Base-by-base conservation (phyloP, 2,797 vertebrate species). In the Amphiprion clarkii region DNA sequence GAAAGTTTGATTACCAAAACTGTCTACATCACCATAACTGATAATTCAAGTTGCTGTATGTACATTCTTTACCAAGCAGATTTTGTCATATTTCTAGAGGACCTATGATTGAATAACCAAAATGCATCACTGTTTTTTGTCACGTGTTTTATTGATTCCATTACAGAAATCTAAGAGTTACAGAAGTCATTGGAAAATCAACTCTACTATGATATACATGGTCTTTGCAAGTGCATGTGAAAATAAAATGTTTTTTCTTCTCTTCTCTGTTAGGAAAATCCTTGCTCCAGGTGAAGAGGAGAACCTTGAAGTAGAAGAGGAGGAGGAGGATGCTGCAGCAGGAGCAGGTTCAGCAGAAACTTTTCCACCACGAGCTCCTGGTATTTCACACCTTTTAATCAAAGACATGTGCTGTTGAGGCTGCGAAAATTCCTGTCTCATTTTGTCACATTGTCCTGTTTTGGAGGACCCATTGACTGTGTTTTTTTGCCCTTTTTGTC, bases 201-300 rank as follows among this genome's bases (percentile, higher is more conserved):
- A 36, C 1, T 9, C 36, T 36, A 9, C 36, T 10, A 36, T 36
- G 36, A 2, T 36, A 36, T 9, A 36, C 36, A 36, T 10, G 36
- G 36, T 33, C 31, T 33, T 33, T 33, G 31, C 31, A 33, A 33
- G 31, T 33, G 1, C 7, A 33, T 33, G 31, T 6, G 4, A 33
- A 33, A 66, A 42, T 3, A 48, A 6, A 62, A 60, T 7, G 27
- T 33, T 8, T 60, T 14, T 44, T 3, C 5, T 79, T 21, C 14
- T 21, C 14, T 23, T 77, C 27, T 33, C 40, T 6, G 14, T 78
- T 86, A 99, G 98, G 94, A 99, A 95, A 93, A 98, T 99, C 92
- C 95, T 99, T 11, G 98, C 97, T 69, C 98, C 98, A 5, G 98
- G 98, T 53, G 98, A 99, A 86, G 98, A 99, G 88, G 98, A 99